phyloP scores from a whole-genome alignment of 2,888 invertebrate genomes.

The Allacma fusca region DNA sequence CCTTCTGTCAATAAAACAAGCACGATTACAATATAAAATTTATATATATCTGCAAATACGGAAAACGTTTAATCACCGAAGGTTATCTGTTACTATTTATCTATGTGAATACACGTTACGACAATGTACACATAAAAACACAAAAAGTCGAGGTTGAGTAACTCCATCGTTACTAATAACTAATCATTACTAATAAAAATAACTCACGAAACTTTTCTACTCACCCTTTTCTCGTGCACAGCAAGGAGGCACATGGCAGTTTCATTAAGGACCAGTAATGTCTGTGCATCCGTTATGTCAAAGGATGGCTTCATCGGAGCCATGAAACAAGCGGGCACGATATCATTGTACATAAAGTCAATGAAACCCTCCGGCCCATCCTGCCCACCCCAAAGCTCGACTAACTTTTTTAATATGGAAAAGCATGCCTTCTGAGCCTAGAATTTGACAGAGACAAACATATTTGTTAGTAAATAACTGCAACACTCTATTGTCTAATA shows the following conservation, averaged over 20 bases:
- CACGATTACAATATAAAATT: no score
- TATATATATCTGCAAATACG: no score
- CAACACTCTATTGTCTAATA: neutral
- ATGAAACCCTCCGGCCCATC: constrained; percentile 66
- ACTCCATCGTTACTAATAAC: no score
- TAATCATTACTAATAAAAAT: no score
- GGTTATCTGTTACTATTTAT: no score
- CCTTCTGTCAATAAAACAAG: constrained; percentile 63
- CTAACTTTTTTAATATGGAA: constrained; percentile 65
- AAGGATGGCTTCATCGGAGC: constrained; percentile 67
- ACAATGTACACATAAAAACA: no score
- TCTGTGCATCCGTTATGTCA: constrained; percentile 68
- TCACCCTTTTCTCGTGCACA: constrained; percentile 62
- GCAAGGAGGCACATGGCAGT: constrained; percentile 63
- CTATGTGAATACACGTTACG: no score
- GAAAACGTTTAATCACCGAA: no score
- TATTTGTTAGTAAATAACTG: neutral
- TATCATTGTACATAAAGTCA: constrained; percentile 67
- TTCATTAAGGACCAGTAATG: constrained; percentile 64
- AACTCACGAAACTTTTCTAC: neutral
- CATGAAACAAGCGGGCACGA: constrained; percentile 68
- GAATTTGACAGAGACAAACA: constrained; percentile 46
- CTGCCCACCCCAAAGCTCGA: constrained; percentile 67
- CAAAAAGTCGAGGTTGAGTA: no score
- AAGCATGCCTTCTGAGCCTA: constrained; percentile 68